Evolutionary conservation across 2,113 vertebrate genomes (phyloP).

Genomic region (Hiodon tergisus): DNA sequence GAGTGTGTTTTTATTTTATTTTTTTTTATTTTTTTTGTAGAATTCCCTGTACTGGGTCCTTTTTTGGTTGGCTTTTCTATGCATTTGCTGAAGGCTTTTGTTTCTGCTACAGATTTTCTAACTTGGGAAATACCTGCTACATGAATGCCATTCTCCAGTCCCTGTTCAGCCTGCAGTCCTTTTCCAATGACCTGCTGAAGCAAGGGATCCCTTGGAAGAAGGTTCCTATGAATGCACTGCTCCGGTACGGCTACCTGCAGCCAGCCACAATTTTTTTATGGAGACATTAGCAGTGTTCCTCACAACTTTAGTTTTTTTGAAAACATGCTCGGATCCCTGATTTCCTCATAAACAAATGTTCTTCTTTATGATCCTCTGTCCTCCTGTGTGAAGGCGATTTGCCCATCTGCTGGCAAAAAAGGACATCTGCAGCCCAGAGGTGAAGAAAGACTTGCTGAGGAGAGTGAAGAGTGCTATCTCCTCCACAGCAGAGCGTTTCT

Average conservation of each 20-base stretch:
- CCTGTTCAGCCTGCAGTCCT: slow-evolving; percentile 93
- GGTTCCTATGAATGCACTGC: slow-evolving; percentile 84
- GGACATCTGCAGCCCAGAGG: slow-evolving; percentile 85
- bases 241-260: slow-evolving; percentile 68
- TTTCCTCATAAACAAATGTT: neutral
- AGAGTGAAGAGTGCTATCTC: slow-evolving; percentile 97
- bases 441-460: slow-evolving; percentile 90
- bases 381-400: slow-evolving; percentile 74
- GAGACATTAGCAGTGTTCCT: neutral
- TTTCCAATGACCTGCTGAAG: slow-evolving; percentile 89
- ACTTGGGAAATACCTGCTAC: slow-evolving; percentile 96
- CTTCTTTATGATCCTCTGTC: neutral
- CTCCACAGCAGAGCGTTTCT: slow-evolving; percentile 93
- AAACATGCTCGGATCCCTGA: neutral
- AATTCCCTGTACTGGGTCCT: neutral
- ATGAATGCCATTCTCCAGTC: slow-evolving; percentile 99
- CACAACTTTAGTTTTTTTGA: neutral
- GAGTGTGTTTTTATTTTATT: neutral
- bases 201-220: slow-evolving; percentile 94
- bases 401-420: slow-evolving; percentile 92
- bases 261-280: neutral
- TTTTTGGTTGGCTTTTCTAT: slow-evolving; percentile 13
- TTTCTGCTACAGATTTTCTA: slow-evolving; percentile 79
- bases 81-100: slow-evolving; percentile 16
- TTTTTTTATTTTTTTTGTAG: neutral